A percentile compares a stretch with the other conserved stretches of the same genome.
phyloP scores from a whole-genome alignment of 2,797 vertebrate genomes.

The Acanthis flammea region DNA sequence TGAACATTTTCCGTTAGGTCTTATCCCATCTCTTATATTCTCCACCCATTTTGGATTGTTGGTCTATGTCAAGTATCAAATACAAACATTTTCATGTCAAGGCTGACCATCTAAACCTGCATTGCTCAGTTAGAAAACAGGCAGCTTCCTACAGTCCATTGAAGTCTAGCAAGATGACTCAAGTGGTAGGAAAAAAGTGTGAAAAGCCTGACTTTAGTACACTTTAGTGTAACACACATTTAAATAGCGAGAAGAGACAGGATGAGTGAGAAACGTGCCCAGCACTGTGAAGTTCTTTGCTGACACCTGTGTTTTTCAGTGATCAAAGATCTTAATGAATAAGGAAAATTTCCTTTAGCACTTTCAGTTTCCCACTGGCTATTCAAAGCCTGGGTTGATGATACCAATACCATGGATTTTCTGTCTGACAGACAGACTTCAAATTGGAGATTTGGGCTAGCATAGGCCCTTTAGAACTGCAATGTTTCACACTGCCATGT shows the following conservation, averaged over 20 bases:
- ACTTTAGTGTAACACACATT: neutral
- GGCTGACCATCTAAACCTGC: neutral
- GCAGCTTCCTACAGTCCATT: neutral
- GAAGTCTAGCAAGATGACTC: neutral
- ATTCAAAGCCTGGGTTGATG: neutral
- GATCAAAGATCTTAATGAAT: neutral
- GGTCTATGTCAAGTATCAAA: neutral
- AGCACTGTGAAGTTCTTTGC: neutral
- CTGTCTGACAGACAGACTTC: neutral
- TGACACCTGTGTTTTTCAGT: neutral
- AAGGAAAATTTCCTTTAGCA: neutral
- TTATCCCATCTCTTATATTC: neutral
- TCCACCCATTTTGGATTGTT: neutral
- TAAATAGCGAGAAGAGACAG: neutral
- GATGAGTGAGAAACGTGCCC: neutral
- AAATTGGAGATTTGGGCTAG: neutral
- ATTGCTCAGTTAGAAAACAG: neutral
- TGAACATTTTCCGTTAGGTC: neutral
- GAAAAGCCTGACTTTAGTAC: neutral
- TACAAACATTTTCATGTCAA: neutral
- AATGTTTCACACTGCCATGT: neutral
- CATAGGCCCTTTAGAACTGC: neutral
- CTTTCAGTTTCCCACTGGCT: neutral
- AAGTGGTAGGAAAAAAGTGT: rapidly evolving
- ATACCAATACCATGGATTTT: neutral